Conservation (phyloP, 2,888 invertebrate genomes). For the Piscicola geometra region DNA sequence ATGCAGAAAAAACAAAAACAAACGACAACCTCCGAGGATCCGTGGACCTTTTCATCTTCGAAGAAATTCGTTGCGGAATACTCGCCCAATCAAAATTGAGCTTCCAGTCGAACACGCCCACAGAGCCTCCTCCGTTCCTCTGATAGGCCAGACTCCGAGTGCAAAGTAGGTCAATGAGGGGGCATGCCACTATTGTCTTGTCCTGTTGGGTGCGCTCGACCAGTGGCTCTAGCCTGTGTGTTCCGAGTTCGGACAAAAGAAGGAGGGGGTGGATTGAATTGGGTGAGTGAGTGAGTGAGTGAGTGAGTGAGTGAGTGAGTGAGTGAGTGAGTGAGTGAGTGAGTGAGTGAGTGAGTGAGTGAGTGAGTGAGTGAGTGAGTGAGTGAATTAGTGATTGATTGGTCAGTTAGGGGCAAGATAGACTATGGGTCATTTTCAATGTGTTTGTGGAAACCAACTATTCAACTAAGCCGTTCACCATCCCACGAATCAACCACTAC, state of each 20-base stretch:
- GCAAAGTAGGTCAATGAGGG: constrained; percentile 28
- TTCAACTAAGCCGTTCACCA: background rate
- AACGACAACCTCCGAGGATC: constrained; percentile 10
- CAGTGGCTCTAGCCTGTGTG: constrained; percentile 29
- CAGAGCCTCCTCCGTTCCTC: constrained; percentile 15
- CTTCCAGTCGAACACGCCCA: constrained; percentile 28
- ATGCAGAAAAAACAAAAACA: too few species aligned
- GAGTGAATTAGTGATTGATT: too few species aligned
- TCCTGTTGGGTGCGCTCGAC: constrained; percentile 12
- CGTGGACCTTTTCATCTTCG: background rate
- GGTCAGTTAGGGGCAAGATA: too few species aligned
- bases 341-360: too few species aligned
- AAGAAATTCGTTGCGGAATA: background rate
- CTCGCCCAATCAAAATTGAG: constrained; percentile 15
- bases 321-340: too few species aligned
- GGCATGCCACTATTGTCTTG: constrained; percentile 26
- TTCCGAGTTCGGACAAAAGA: too few species aligned
- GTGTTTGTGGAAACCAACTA: too few species aligned
- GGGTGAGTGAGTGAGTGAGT: too few species aligned
- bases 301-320: too few species aligned
- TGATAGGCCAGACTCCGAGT: constrained; percentile 3
- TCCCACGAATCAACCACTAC: background rate
- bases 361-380: too few species aligned
- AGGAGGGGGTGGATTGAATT: too few species aligned
- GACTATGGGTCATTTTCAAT: too few species aligned